Evolutionary conservation across 2,113 vertebrate genomes (phyloP), one percentile per base, ranked within the genome.

Genomic region (Pelvicachromis taeniatus): DNA sequence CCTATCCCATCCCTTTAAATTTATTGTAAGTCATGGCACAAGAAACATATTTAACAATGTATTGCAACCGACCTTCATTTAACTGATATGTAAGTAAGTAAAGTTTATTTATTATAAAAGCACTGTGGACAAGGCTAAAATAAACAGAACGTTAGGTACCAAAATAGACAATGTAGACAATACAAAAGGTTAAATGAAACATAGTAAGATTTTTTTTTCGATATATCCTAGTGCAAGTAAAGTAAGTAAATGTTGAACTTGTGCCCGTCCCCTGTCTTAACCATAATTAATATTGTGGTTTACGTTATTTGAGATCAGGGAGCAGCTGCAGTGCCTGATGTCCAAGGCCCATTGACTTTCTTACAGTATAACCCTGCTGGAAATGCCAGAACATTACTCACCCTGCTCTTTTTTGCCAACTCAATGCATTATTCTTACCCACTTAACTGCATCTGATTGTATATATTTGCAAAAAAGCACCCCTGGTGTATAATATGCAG

Each of bases 331-430:
- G 54, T 53, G 17, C 56, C 83, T 59, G 55, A 78, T 81, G 80
- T 86, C 86, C 87, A 87, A 86, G 86, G 83, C 38, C 90, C 80
- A 88, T 86, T 85, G 90, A 87, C 89, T 93, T 84, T 81, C 63
- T 78, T 84, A 78, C 85, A 87, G 26, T 85, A 54, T 90, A 91
- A 91, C 90, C 85, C 92, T 92, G 91, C 84, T 92, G 82, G 61
- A 92, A 94, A 93, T 91, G 88, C 90, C 86, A 91, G 56, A 63
- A 82, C 92, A 93, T 94, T 92, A 91, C 55, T 94, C 91, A 94
- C 78, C 52, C 70, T 86, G 83, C 78, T 89, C 52, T 50, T 53
- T 91, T 91, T 88, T 82, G 61, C 85, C 50, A 88, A 85, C 88
- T 89, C 87, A 48, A 63, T 89, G 89, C 88, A 89, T 92, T 92